Conservation (phyloP, 2,797 vertebrate species). For the Xiphorhynchus erythropygius region DNA sequence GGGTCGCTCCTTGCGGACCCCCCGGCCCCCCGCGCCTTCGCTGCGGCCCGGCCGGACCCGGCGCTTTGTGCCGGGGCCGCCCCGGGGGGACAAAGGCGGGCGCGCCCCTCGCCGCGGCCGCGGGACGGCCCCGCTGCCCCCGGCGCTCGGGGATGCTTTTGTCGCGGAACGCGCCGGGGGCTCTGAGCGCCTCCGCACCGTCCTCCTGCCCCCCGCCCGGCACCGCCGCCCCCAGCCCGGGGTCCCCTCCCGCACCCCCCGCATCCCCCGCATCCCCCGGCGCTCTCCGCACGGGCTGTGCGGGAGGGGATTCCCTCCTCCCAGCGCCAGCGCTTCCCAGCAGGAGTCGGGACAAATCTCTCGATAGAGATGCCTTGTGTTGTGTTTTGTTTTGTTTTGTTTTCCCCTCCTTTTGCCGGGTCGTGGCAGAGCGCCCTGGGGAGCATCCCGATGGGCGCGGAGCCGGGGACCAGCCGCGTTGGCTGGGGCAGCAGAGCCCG, state of each 20-base stretch:
- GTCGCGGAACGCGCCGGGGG: background rate
- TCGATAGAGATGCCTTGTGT: background rate
- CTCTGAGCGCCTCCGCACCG: rapidly evolving
- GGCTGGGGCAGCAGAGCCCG: background rate
- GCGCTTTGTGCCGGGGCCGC: background rate
- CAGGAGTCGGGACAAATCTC: background rate
- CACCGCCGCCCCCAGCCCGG: background rate
- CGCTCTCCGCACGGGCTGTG: background rate
- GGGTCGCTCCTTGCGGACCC: background rate
- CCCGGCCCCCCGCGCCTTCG: background rate
- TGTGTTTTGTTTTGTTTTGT: background rate
- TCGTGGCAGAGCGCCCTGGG: background rate
- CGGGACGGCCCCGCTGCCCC: background rate
- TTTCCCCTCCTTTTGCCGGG: background rate
- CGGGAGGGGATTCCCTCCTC: background rate
- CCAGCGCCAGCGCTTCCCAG: background rate
- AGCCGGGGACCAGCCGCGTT: background rate
- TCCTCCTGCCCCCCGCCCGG: background rate
- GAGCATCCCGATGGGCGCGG: background rate
- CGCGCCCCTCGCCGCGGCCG: background rate
- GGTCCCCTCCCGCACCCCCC: background rate
- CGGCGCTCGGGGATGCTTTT: background rate
- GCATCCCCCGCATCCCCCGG: background rate
- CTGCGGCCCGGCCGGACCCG: background rate
- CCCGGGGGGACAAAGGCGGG: background rate